Evolutionary conservation across 2,797 vertebrate species (phyloP), one percentile per base, ranked within the genome.

Genomic region (Semotilus atromaculatus): DNA sequence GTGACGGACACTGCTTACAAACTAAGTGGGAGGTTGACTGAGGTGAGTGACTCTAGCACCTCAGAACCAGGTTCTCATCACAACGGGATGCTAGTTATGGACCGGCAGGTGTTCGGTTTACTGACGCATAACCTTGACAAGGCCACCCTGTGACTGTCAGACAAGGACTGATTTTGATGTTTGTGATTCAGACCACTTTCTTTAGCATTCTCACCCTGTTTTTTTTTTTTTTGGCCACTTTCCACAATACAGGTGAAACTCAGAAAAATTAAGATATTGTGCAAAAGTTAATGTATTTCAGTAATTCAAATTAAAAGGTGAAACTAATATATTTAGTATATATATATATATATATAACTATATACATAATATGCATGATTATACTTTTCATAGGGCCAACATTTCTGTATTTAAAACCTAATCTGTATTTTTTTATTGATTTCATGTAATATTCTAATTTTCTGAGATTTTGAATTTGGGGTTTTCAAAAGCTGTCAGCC

Each of bases 21-120:
- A 74, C 70, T 74, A 75, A 38, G 81, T 74, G 81, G 71, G 58
- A 51, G 81, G 81, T 38, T 62, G 71, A 26, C 40, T 60, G 58
- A 51, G 71, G 81, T 64, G 55, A 51, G 55, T 38, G 71, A 38
- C 53, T 55, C 31, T n/a, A 76, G 51, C 73, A 34, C 31, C 80
- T 31, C 21, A 60, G 2, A 81, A 29, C 21, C 40, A 78, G 13
- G 8, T 13, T 53, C 40, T 68, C 21, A 31, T 75, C n/a, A 2
- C 70, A 26, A 64, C 88, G 88, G 87, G 86, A 91, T 90, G 90
- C 86, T 92, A 87, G 90, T 93, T 93, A 93, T 91, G 88, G 88
- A 88, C 87, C 77, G 73, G 91, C 91, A 93, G 91, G 91, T 92
- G 90, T 92, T 93, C 83, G 86, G 88, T 93, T 94, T 91, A 94